Evolutionary conservation across 2,888 invertebrate species (phyloP).

Genomic region (Microchrysa polita): DNA sequence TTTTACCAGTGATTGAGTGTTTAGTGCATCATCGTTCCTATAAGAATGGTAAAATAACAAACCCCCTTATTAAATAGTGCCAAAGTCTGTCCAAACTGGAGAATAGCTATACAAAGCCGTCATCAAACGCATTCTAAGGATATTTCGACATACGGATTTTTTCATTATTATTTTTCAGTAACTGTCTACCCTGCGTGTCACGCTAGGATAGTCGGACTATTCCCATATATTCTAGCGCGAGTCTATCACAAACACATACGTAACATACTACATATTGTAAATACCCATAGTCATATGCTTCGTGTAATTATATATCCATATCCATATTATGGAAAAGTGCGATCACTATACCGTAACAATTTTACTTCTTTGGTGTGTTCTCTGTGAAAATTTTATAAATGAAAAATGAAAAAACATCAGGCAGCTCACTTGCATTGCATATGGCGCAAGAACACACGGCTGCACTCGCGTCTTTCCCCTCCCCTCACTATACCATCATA

Average conservation of each 20-base stretch:
- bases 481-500: background rate
- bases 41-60: too few species aligned
- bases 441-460: too few species aligned
- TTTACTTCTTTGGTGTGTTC: slow-evolving; percentile 5
- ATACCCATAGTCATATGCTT: background rate
- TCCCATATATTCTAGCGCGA: background rate
- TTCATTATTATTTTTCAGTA: background rate
- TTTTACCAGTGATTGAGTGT: background rate
- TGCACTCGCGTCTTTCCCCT: background rate
- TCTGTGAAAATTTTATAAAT: background rate
- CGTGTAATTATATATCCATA: background rate
- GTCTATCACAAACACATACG: background rate
- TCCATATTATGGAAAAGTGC: background rate
- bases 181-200: slow-evolving; percentile 12
- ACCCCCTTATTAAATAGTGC: too few species aligned
- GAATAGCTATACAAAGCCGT: background rate
- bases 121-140: background rate
- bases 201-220: slow-evolving; percentile 18
- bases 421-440: too few species aligned
- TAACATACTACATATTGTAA: slow-evolving; percentile 3
- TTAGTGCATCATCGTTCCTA: too few species aligned
- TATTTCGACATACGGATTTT: background rate
- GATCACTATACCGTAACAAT: slow-evolving; percentile 29
- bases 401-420: background rate
- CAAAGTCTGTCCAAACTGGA: background rate